Base-by-base conservation (phyloP, 1,140 invertebrate species). In the Bursaphelenchus mucronatus region DNA sequence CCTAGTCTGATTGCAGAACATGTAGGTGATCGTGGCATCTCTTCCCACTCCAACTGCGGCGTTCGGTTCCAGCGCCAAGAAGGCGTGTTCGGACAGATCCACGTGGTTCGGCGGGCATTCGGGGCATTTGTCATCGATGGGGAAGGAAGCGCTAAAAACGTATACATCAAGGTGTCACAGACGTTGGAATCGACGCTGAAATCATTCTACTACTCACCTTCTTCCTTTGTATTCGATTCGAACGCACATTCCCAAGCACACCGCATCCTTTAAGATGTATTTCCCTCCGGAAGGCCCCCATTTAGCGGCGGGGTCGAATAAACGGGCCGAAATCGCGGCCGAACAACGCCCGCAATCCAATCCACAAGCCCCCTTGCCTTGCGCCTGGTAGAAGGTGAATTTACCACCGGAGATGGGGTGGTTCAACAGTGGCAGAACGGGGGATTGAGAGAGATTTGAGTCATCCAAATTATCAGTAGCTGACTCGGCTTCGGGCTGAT, bases 221-320 rank as follows among this genome's bases (percentile, higher is more conserved):
- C 69, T 67, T 9, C 65, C 65, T 10, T 67, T 69, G 47, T 67
- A 67, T 8, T 71, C 49, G 11, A 67, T 61, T 50, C 69, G 70
- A 4, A 67, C 45, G 21, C 65, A 67, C 11, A 71, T 67, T 11
- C 47, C 39, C 15, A 41, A 47, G 65, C 65, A 67, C 13, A 67
- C 43, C 40, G 68, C 41, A 47, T 67, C 65, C 21, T 67, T 51
- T n/a, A 69, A 11, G 21, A 67, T 39, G 19, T 8, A 66, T 2
- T 51, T 46, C 41, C 58, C 47, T 17, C 69, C 65, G 5, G 65
- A 66, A 7, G 63, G 43, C 40, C 45, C 45, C 65, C 65, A 67
- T 19, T 69, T 41, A 6, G 39, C 65, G 8, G n/a, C 39, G 5
- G 56, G 39, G 30, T 53, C 19, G 61, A 67, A 66, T 51, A 66